Base-by-base conservation (phyloP, 2,888 invertebrate species). In the Phalera bucephala region DNA sequence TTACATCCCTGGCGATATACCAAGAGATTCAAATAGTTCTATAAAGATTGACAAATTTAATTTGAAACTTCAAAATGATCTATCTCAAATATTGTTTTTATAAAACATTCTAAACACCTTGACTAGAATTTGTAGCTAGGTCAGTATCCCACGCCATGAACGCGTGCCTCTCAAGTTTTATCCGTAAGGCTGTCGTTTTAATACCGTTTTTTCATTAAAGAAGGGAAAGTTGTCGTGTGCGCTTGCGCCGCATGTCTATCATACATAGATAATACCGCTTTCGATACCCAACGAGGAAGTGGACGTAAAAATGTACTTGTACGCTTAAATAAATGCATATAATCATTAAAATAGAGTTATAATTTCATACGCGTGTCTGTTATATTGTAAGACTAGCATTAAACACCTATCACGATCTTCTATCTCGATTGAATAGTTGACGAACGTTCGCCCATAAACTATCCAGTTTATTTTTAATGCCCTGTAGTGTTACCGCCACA, bases 181-280 rank as follows among this genome's bases (percentile, higher is more conserved):
- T 72, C 75, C 73, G 72, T 78, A 77, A 67, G 64, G 53, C 56
- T 55, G 63, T 74, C 50, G 64, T 53, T 67, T 72, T 80, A 82
- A 82, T 77, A 83, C 58, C 60, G 78, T 78, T 85, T 85, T 84
- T 85, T 80, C 81, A 74, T 78, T 78, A 82, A 74, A 76, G 75
- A 72, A 80, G 81, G 79, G 86, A 87, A 87, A 86, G 86, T 85
- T 79, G 76, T 74, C 75, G 79, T 76, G 75, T 78, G 64, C 65
- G 51, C 53, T 78, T 84, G 62, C 60, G 64, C 68, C 68, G 75
- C 74, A 68, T 78, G 80, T 78, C 77, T 75, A 78, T 80, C 83
- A 76, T 75, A 78, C 79, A 71, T 75, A 74, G 76, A 74, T 80
- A 76, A 81, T 79, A 80, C 83, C 72, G 82, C 83, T 84, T 85